These are phyloP conservation scores for Drosophila biarmipes DNA, from an alignment of 1,140 invertebrate genomes.

Conservation along the genomic window DNA sequence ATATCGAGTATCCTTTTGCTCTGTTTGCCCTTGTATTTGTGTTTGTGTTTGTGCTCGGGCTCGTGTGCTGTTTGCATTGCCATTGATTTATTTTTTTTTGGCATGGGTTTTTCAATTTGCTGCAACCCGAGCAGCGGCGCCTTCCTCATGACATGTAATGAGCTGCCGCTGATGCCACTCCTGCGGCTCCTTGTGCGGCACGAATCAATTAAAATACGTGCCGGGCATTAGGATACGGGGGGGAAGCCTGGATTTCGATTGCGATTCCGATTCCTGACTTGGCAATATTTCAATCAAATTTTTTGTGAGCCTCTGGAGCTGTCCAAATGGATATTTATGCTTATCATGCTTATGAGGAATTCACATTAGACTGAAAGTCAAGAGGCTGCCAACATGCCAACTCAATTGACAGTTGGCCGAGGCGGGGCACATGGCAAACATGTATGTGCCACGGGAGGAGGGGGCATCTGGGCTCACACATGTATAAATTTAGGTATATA, in stretches of 20 bases:
- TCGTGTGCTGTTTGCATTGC: constrained; percentile 66
- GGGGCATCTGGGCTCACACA: neutral
- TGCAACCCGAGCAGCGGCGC: constrained; percentile 12
- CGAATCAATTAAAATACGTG: constrained; percentile 83
- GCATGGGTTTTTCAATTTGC: constrained; percentile 51
- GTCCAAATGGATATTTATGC: constrained; percentile 61
- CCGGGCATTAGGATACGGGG: constrained; percentile 61
- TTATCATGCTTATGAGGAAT: constrained; percentile 76
- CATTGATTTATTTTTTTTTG: constrained; percentile 70
- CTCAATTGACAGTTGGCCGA: constrained; percentile 79
- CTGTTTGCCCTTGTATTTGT: constrained; percentile 29
- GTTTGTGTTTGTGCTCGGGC: neutral
- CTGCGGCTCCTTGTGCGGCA: constrained; percentile 54
- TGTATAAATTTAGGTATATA: constrained; percentile 34
- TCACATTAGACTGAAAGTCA: constrained; percentile 77
- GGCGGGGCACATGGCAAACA: constrained; percentile 40
- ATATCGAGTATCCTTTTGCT: constrained; percentile 67
- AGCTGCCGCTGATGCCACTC: constrained; percentile 55
- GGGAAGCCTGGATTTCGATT: neutral
- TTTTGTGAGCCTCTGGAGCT: constrained; percentile 1
- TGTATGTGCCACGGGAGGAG: constrained; percentile 11
- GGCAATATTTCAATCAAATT: constrained; percentile 66
- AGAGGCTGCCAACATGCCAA: constrained; percentile 81
- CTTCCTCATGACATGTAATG: constrained; percentile 62
- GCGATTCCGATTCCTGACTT: constrained; percentile 41